Evolutionary conservation across 2,888 invertebrate species (phyloP).

Genomic region (Meandrusa payeni): DNA sequence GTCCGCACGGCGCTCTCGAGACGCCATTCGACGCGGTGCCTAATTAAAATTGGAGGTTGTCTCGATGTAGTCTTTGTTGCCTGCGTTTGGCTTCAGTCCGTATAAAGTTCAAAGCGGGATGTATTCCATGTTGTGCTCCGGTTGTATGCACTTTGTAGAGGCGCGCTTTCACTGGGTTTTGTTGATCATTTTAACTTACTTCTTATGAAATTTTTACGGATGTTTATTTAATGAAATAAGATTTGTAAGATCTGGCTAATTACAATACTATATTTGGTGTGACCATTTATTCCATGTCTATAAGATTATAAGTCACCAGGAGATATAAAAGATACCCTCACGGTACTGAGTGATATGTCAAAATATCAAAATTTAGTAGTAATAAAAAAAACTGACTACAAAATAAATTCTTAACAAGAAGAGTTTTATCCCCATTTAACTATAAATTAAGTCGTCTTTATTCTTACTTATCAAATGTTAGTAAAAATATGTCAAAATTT

Average conservation of each 20-base stretch:
- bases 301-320: no score
- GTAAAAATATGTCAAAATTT: no score
- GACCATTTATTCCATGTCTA: no score
- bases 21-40: constrained; percentile 49
- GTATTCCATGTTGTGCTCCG: constrained; percentile 11
- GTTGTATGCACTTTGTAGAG: constrained; percentile 15
- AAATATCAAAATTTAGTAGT: no score
- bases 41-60: constrained; percentile 55
- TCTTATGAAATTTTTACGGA: not conserved
- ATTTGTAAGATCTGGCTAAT: not conserved
- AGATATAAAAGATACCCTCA: no score
- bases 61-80: constrained; percentile 36
- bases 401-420: no score
- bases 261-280: no score
- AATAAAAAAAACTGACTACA: no score
- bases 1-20: constrained; percentile 34
- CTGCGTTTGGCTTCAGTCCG: constrained; percentile 20
- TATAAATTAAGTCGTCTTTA: no score
- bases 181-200: constrained; percentile 6
- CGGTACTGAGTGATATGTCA: no score
- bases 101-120: constrained; percentile 21
- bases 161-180: constrained; percentile 4
- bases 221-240: constrained; percentile 1
- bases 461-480: no score
- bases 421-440: no score